Conservation (phyloP, 2,797 vertebrate species). For the Pseudomugil tenellus region DNA sequence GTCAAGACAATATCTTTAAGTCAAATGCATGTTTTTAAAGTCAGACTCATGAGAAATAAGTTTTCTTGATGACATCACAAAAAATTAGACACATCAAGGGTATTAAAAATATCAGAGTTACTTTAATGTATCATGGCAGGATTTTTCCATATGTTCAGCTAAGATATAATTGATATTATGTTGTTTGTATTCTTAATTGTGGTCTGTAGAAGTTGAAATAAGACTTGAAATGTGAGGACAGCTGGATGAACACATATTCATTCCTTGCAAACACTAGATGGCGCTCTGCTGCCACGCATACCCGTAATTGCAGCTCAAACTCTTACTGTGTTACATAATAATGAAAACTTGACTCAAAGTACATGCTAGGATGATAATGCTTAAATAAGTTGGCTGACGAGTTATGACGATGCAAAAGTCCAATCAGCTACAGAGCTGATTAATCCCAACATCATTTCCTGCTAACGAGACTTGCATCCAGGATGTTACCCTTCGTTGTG, state of each 20-base stretch:
- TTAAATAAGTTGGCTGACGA: conserved; percentile 25
- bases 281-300: conserved; percentile 22
- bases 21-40: not conserved
- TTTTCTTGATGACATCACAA: not conserved
- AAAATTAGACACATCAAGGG: not conserved
- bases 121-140: not conserved
- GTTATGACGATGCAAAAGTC: conserved; percentile 19
- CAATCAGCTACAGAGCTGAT: conserved; percentile 8
- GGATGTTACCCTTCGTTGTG: conserved; percentile 5
- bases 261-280: conserved; percentile 48
- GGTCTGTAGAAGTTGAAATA: not conserved
- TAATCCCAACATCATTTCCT: conserved; percentile 28
- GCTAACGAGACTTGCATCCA: conserved; percentile 11
- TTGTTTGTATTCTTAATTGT: not conserved
- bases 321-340: conserved; percentile 2
- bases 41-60: not conserved
- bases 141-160: not conserved
- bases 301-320: not conserved
- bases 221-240: not conserved
- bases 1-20: not conserved
- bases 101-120: not conserved
- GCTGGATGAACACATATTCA: not conserved
- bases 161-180: no score
- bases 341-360: conserved; percentile 28
- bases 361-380: conserved; percentile 19